Base-by-base conservation (phyloP, 1,140 invertebrate genomes). In the Steinernema feltiae region DNA sequence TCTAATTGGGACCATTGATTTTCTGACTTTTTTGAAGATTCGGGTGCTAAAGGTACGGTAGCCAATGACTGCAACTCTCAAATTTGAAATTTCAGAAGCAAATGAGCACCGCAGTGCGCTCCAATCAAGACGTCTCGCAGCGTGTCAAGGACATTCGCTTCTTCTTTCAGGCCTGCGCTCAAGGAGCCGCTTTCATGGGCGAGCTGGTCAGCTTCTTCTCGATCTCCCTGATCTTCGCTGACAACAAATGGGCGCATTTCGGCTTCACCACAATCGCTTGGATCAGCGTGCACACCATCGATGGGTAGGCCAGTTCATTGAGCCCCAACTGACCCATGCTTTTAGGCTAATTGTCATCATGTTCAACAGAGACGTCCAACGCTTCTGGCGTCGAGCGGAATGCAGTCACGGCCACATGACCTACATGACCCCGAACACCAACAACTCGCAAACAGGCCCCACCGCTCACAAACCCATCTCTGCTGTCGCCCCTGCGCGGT, bases 141-240 rank as follows among this genome's bases (percentile, higher is more conserved):
- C 15, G 53, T 3, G 24, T 63, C 24, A 7, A 21, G 24, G 53
- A 63, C 24, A 63, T 63, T 7, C 12, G 53, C 2, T 63, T 63
- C 53, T 63, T 63, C 53, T 63, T 63, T 21, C 53, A 63, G 24
- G 53, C 53, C 15, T 12, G 12, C 3, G 53, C 53, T 27, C 53
- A 63, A 27, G 53, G 53, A 63, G 12, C 24, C 24, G 53, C 53
- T 27, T 63, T 63, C 53, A 63, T 63, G 53, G 53, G 53, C 3
- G 53, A 63, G 24, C 53, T 63, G 2, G 53, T 63, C 53, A 63
- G 53, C 24, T 63, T 63, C 53, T 63, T 63, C 53, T 63, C 53
- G 2, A 63, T 63, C 24, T 63, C 53, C 12, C 7, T 21, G 15
- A 3, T 63, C 24, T 63, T 63, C 24, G 24, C 7, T 21, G 24